Evolutionary conservation across 2,888 invertebrate species (phyloP), one percentile per base, ranked within the genome.

Genomic region (Cephus pulcher): DNA sequence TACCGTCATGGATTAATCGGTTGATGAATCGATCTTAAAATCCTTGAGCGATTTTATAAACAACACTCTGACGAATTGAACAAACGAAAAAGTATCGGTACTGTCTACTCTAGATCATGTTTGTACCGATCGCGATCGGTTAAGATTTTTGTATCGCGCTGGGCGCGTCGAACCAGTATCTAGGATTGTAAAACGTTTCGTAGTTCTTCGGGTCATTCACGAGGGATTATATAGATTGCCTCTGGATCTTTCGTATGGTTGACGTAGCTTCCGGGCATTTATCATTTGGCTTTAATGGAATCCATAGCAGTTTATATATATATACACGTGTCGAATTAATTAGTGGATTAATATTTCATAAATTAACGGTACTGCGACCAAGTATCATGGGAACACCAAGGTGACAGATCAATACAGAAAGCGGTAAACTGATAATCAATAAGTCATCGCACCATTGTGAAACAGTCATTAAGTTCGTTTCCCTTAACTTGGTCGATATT

Each of bases 1-100:
- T 56, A 23, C 9, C 56, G 56, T 56, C 23, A 56, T 56, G 56
- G 56, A 23, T 56, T 23, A 6, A 56, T 23, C 23, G 56, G 9
- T 23, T 56, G 23, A 23, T 56, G 23, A 56, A 56, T 56, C 56
- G 56, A 56, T 56, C 56, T 56, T 56, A 56, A 23, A 56, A 56
- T 56, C 56, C 15, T 9, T 23, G 23, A 9, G 9, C 23, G 23
- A 56, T 56, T 56, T 56, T 23, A 15, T 56, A 68, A 71, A 69
- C 4, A 69, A 75, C 76, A 69, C 56, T 73, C 74, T 71, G 78
- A 79, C 80, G 80, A 81, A 79, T 82, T 76, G 56, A 12, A 23
- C n/a, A 75, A 30, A 35, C 6, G 9, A 56, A 30, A 75, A 75
- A 56, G 75, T 69, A 75, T 34, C 37, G 69, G 74, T 75, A 80